A percentile compares a stretch with the other conserved stretches of the same genome.
Conservation (phyloP, 2,888 invertebrate species). For the Philereme vetulata region DNA sequence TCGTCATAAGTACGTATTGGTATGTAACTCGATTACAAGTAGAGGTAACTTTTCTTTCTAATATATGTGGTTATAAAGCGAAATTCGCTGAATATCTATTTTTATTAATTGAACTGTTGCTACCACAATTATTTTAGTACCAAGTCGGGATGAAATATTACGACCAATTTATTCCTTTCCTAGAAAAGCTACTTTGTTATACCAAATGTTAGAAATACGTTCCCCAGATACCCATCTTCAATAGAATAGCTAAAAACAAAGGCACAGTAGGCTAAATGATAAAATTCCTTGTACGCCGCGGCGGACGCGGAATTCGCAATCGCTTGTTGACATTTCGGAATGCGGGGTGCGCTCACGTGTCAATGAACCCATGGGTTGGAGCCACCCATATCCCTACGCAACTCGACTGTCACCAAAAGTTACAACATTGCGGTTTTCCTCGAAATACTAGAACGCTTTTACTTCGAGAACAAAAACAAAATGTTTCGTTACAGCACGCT, state of each 20-base stretch:
- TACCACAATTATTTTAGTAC: no score
- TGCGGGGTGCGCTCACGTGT: conserved; percentile 19
- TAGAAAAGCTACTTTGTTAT: no score
- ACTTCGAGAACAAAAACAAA: background rate
- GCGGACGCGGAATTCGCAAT: conserved; percentile 26
- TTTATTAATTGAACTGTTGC: no score
- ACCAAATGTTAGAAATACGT: conserved; percentile 3
- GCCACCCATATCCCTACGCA: conserved; percentile 18
- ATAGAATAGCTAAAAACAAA: conserved; percentile 18
- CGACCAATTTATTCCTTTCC: no score
- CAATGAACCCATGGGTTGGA: conserved; percentile 20
- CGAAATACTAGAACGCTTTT: background rate
- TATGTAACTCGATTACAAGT: no score
- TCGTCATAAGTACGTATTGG: no score
- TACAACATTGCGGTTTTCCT: conserved; percentile 7
- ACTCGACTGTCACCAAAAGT: conserved; percentile 12
- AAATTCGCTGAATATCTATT: no score
- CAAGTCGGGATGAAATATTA: no score
- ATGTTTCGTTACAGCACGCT: background rate
- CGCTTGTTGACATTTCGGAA: conserved; percentile 25
- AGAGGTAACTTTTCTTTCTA: no score
- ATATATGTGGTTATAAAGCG: no score
- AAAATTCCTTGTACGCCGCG: conserved; percentile 19
- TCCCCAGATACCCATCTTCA: conserved; percentile 12
- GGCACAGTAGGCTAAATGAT: conserved; percentile 21